A percentile compares a stretch with the other conserved stretches of the same genome.
These are phyloP conservation scores for Sylvietta virens DNA, from an alignment of 2,113 vertebrate genomes.

Conservation along the genomic window DNA sequence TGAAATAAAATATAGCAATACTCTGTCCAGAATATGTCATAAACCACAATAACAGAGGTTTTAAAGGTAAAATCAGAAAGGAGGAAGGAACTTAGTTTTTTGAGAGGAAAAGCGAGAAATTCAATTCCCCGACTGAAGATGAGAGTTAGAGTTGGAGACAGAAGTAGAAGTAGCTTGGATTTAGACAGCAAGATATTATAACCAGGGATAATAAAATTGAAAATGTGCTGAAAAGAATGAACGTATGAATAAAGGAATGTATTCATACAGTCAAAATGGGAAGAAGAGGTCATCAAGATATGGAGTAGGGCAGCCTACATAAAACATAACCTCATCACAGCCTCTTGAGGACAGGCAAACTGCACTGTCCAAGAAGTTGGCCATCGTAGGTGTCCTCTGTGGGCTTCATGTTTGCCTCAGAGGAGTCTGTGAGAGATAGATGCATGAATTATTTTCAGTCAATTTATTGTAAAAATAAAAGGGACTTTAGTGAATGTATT, in stretches of 20 bases:
- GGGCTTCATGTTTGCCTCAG: fast-evolving
- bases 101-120: background rate
- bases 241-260: background rate
- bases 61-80: background rate
- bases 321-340: background rate
- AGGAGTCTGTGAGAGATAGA: fast-evolving
- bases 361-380: background rate
- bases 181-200: background rate
- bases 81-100: background rate
- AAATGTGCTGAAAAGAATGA: background rate
- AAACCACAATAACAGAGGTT: background rate
- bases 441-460: background rate
- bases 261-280: background rate
- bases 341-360: background rate
- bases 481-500: background rate
- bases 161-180: background rate
- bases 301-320: background rate
- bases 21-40: background rate
- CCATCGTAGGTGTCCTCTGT: fast-evolving
- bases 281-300: background rate
- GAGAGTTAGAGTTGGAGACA: background rate
- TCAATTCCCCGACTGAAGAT: background rate
- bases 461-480: background rate
- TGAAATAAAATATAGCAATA: background rate
- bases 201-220: background rate